phyloP scores from a whole-genome alignment of 2,113 vertebrate genomes.

The Notothenia rossii region DNA sequence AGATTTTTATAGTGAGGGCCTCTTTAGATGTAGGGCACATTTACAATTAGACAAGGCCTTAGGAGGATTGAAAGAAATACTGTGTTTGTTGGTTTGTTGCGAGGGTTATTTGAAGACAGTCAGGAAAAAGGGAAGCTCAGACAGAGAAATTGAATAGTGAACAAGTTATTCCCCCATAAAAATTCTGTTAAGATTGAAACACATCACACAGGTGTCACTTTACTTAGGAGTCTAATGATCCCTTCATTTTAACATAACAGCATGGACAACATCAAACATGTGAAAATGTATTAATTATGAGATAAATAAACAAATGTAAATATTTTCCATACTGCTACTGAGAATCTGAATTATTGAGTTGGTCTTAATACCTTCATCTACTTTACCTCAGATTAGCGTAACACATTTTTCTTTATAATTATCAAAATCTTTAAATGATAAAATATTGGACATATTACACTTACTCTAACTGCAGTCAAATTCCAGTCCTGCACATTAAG shows the following conservation, averaged over 20 bases:
- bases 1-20: conserved; percentile 78
- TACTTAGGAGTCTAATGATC: conserved; percentile 5
- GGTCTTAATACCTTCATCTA: background rate
- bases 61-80: conserved; percentile 58
- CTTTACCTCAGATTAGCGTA: background rate
- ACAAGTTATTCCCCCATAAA: conserved; percentile 5
- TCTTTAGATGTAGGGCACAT: conserved; percentile 77
- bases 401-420: background rate
- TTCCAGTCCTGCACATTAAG: background rate
- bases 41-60: conserved; percentile 80
- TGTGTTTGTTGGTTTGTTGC: conserved; percentile 60
- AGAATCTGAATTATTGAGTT: conserved; percentile 19
- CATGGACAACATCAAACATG: background rate
- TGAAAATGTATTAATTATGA: conserved; percentile 20
- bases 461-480: background rate
- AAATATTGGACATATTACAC: background rate
- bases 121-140: conserved; percentile 9
- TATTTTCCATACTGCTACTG: background rate
- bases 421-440: background rate
- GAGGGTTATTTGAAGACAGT: conserved; percentile 36
- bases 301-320: conserved; percentile 17
- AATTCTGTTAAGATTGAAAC: conserved; percentile 5
- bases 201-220: background rate
- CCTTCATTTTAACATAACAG: conserved; percentile 27
- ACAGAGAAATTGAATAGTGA: background rate